Percentiles rank a stretch among this genome's conserved stretches.
These are phyloP conservation scores for Dascillus cervinus DNA, from an alignment of 2,888 invertebrate species.

Conservation along the genomic window DNA sequence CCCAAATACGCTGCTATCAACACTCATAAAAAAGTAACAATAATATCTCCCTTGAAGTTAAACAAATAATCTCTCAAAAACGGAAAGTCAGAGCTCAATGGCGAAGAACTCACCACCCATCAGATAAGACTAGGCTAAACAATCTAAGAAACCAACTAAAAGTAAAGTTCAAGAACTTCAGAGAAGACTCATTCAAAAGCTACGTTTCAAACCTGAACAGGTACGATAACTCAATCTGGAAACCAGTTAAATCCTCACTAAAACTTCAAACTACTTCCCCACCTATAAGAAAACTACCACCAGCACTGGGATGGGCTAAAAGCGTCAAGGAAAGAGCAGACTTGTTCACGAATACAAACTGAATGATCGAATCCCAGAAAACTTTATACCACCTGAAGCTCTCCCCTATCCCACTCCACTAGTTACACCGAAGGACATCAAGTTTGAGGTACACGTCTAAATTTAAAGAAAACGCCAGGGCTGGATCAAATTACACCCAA, in stretches of 20 bases:
- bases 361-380: no score
- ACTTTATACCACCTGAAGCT: no score
- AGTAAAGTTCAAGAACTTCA: slow-evolving; percentile 3
- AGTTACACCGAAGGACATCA: no score
- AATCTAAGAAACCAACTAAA: slow-evolving; percentile 5
- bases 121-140: slow-evolving; percentile 4
- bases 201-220: slow-evolving; percentile 4
- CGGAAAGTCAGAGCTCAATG: slow-evolving; percentile 4
- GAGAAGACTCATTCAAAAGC: slow-evolving; percentile 4
- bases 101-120: slow-evolving; percentile 5
- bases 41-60: slow-evolving; percentile 4
- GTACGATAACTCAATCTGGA: slow-evolving; percentile 7
- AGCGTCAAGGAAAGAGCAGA: slow-evolving; percentile 4
- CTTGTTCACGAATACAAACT: no score
- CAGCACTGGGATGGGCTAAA: slow-evolving; percentile 4
- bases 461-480: no score
- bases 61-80: slow-evolving; percentile 5
- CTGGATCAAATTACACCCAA: no score
- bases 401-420: no score
- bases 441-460: no score
- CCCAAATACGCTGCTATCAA: no score
- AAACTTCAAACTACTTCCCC: slow-evolving; percentile 4
- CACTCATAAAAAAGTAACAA: no score
- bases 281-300: slow-evolving; percentile 4
- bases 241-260: slow-evolving; percentile 4